These are phyloP conservation scores for Acrocephalus scirpaceus DNA, from an alignment of 2,797 vertebrate genomes.

Conservation along the genomic window DNA sequence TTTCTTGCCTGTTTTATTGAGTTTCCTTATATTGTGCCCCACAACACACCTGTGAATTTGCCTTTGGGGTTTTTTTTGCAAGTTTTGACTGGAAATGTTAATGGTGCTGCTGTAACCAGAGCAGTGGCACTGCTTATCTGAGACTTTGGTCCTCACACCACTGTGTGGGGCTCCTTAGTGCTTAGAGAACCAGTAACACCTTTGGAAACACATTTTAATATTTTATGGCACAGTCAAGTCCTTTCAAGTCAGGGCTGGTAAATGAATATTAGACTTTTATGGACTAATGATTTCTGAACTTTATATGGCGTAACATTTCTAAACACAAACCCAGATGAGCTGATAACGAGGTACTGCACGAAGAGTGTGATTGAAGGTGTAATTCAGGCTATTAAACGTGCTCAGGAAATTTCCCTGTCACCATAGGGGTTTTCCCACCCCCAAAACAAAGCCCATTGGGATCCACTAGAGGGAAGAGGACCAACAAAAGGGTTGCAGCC, in stretches of 20 bases:
- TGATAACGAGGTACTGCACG: not conserved
- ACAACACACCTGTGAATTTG: not conserved
- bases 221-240: not conserved
- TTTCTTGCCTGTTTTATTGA: not conserved
- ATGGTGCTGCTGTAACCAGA: not conserved
- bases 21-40: not conserved
- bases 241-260: not conserved
- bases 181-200: not conserved
- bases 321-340: not conserved
- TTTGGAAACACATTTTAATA: not conserved
- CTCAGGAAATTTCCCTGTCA: not conserved
- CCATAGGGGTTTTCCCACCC: too few relatives aligned
- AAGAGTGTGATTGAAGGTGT: not conserved
- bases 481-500: not conserved
- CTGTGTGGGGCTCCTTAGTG: accelerated
- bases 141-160: not conserved
- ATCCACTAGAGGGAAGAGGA: not conserved
- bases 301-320: not conserved
- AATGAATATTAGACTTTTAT: not conserved
- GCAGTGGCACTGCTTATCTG: not conserved
- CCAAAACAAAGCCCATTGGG: accelerated
- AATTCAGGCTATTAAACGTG: not conserved
- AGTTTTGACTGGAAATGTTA: not conserved
- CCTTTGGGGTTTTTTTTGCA: not conserved
- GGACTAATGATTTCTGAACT: not conserved